Evolutionary conservation across 2,888 invertebrate genomes (phyloP).

Genomic region (Pristionchus entomophagus): DNA sequence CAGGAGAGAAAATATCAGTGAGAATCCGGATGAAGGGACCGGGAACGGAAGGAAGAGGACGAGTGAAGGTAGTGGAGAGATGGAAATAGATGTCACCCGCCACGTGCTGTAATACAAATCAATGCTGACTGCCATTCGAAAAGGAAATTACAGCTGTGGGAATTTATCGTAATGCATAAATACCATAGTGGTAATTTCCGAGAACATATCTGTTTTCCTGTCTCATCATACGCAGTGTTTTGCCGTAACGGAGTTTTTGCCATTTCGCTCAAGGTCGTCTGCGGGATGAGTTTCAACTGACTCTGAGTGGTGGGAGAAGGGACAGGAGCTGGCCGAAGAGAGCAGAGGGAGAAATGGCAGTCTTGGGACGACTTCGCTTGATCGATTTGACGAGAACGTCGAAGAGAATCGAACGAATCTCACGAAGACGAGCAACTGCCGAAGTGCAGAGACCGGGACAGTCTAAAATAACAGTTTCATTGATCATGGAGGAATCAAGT

Average conservation of each 20-base stretch:
- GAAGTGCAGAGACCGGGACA: slow-evolving; percentile 45
- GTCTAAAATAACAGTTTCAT: slow-evolving; percentile 27
- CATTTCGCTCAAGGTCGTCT: too few species aligned
- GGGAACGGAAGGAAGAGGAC: background rate
- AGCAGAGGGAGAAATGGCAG: slow-evolving; percentile 50
- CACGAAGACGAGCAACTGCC: slow-evolving; percentile 47
- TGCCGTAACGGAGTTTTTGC: background rate
- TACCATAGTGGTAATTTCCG: too few species aligned
- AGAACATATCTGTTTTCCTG: too few species aligned
- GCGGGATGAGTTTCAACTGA: too few species aligned
- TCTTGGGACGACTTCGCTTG: slow-evolving; percentile 57
- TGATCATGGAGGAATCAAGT: background rate
- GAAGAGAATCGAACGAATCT: slow-evolving; percentile 56
- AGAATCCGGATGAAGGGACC: slow-evolving; percentile 57
- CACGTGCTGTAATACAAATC: slow-evolving; percentile 12
- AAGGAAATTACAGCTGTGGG: too few species aligned
- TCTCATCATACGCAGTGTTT: background rate
- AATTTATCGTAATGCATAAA: too few species aligned
- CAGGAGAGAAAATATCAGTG: slow-evolving; percentile 62
- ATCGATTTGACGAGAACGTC: slow-evolving; percentile 63
- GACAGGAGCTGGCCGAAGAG: slow-evolving; percentile 46
- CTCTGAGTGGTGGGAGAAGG: slow-evolving; percentile 37
- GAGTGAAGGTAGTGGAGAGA: slow-evolving; percentile 21
- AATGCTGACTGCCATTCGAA: background rate
- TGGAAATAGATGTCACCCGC: slow-evolving; percentile 23